Base-by-base conservation (phyloP, 2,113 vertebrate genomes). In the Patagioenas fasciata region DNA sequence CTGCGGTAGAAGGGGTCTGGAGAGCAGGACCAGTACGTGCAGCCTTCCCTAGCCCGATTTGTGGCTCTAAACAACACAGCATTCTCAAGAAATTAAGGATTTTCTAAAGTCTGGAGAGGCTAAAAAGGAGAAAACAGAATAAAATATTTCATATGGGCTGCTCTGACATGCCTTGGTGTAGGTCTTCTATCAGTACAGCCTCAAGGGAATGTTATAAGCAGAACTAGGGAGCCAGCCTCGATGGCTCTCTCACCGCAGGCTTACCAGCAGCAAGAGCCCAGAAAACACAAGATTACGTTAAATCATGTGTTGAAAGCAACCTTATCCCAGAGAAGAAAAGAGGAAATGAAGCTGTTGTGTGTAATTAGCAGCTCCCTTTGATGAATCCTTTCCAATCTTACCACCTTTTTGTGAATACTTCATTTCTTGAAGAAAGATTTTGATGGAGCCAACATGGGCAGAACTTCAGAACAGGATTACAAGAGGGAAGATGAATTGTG, bases 331-430 rank as follows among this genome's bases (percentile, higher is more conserved):
- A 65, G 29, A 78, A 40, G 18, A 53, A 62, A 38, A 80, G 67
- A 34, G 15, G 34, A 80, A 84, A 88, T 7, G 6, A 72, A 86
- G 60, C 75, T 75, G 40, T 16, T 67, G 60, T 11, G 42, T 26
- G 36, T 20, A 91, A 96, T 96, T 70, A 88, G 67, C 94, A 91
- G 56, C 78, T 81, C 80, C 42, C 21, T 95, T 96, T 89, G 80
- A 96, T 80, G 73, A 94, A 58, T 40, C 71, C 44, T 57, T 93
- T 82, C 87, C 88, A 57, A 48, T 2, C 3, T 71, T 24, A 47
- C 28, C 61, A 61, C 48, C 40, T 67, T 93, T 90, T 19, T 74
- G 60, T 5, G 7, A 83, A 58, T 23, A 65, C 20, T 57, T 54
- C 1, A 8, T 23, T 93, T 64, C 77, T 40, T 14, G 20, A 70